These are phyloP conservation scores for Spea bombifrons DNA, from an alignment of 2,113 vertebrate species.

Conservation along the genomic window DNA sequence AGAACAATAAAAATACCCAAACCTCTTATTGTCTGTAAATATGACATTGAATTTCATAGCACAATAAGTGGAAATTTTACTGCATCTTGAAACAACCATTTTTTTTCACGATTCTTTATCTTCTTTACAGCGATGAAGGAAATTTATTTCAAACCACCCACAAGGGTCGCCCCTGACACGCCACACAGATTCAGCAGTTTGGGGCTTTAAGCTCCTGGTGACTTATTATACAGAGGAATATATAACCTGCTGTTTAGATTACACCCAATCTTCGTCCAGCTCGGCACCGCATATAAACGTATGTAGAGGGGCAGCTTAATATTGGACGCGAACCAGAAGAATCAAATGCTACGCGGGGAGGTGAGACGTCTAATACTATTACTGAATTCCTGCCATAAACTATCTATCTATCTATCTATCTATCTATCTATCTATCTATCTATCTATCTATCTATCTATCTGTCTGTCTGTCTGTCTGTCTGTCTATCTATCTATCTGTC, in stretches of 20 bases:
- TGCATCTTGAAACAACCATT: too few relatives aligned
- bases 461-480: too few relatives aligned
- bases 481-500: too few relatives aligned
- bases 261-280: not conserved
- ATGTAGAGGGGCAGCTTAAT: not conserved
- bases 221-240: constrained; percentile 11
- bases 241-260: not conserved
- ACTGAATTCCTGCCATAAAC: not conserved
- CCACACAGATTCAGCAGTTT: constrained; percentile 7
- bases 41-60: too few relatives aligned
- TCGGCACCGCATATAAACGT: not conserved
- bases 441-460: too few relatives aligned
- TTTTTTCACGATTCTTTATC: too few relatives aligned
- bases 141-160: too few relatives aligned
- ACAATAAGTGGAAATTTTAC: too few relatives aligned
- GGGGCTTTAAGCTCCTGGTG: not conserved
- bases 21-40: too few relatives aligned
- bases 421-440: constrained; percentile 1
- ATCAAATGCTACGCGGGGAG: not conserved
- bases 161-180: too few relatives aligned
- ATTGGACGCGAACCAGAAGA: not conserved
- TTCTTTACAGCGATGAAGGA: too few relatives aligned
- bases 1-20: too few relatives aligned
- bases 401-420: not conserved
- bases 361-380: not conserved